Evolutionary conservation across 2,797 vertebrate genomes (phyloP), one percentile per base, ranked within the genome.

Genomic region (Astyanax mexicanus): DNA sequence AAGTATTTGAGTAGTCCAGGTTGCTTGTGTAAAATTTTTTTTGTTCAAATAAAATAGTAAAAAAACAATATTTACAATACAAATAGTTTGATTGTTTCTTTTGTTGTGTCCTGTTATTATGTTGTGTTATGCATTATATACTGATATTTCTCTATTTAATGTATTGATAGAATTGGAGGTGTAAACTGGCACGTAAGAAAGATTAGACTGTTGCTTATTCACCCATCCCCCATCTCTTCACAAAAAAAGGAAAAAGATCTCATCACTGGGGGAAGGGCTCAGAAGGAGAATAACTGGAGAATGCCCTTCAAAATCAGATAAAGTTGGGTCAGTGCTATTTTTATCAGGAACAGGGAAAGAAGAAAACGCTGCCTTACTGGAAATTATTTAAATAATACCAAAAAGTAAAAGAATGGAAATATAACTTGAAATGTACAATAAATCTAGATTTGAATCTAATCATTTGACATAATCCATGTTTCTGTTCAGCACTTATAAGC

Each of bases 191-290:
- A 65, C 67, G 72, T 66, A 32, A n/a, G n/a, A n/a, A n/a, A n/a
- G n/a, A n/a, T n/a, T n/a, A 51, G 47, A 13, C 25, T 12, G 17
- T 29, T 55, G 47, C 13, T 15, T 4, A 23, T 25, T 69, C 29
- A 51, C 62, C 21, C 55, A 38, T 11, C 54, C 37, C 52, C 35
- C 17, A n/a, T 25, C n/a, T 42, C 23, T 47, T 52, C 55, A 62
- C 51, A 29, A 51, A 45, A 55, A 67, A 42, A 35, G 70, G 66
- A 35, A 38, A 67, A 51, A 81, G 62, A 77, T 47, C 66, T 77
- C 74, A 74, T 75, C 76, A 60, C 35, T 35, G 37, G n/a, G 38
- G 23, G 25, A 55, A 52, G 55, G 17, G 61, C 29, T 13, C 19
- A 60, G 47, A 13, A 23, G 32, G 19, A 60, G 27, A 58, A 11